Percentiles rank a stretch among this genome's conserved stretches.
Conservation (phyloP, 2,888 invertebrate species). For the Camponotus fellah region DNA sequence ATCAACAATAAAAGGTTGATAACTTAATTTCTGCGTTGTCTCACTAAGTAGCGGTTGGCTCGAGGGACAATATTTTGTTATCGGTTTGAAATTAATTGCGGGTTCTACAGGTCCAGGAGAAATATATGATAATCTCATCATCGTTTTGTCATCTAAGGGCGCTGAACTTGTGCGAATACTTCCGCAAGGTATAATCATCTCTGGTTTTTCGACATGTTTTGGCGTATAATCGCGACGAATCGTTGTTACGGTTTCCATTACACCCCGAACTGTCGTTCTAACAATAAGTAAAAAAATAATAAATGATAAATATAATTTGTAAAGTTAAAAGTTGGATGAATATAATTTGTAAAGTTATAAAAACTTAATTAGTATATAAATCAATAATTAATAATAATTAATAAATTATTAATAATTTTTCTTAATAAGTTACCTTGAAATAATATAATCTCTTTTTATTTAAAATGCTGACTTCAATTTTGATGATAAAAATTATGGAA, state of each 20-base stretch:
- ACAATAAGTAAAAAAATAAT: neutral
- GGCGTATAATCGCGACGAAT: constrained; percentile 79
- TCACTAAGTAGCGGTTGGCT: constrained; percentile 76
- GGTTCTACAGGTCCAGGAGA: constrained; percentile 79
- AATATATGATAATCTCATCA: constrained; percentile 78
- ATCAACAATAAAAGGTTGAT: constrained; percentile 79
- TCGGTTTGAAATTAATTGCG: constrained; percentile 81
- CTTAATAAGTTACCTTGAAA: no score
- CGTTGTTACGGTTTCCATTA: constrained; percentile 82
- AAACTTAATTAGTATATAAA: no score
- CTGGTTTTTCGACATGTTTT: constrained; percentile 76
- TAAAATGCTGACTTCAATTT: no score
- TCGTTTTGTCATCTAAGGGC: constrained; percentile 79
- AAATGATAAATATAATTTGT: no score
- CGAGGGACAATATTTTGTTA: constrained; percentile 78
- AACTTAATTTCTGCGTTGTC: constrained; percentile 84
- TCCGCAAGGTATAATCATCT: constrained; percentile 80
- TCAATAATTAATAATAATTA: no score
- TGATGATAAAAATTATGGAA: no score
- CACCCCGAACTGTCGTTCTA: constrained; percentile 75
- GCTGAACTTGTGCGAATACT: constrained; percentile 78
- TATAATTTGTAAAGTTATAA: no score
- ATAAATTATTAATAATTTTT: no score
- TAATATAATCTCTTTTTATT: no score
- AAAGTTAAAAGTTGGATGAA: no score